These are phyloP conservation scores for Drosophila niveifrons DNA, from an alignment of 2,888 invertebrate genomes.

Conservation along the genomic window DNA sequence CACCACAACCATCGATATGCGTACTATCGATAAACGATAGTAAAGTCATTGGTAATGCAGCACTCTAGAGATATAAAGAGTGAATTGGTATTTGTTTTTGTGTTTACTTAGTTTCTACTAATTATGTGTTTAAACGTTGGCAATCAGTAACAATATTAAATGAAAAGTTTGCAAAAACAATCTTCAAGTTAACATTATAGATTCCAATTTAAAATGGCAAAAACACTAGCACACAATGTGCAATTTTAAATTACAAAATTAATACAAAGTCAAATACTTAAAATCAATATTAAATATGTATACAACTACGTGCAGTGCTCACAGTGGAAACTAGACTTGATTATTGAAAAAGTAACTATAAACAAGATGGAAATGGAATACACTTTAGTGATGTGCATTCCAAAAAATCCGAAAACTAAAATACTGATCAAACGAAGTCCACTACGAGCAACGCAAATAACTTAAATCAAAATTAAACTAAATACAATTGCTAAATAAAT, in stretches of 20 bases:
- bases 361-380: slow-evolving; percentile 1
- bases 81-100: slow-evolving; percentile 74
- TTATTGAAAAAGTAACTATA: not conserved
- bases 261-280: slow-evolving; percentile 32
- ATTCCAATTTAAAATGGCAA: slow-evolving; percentile 40
- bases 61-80: slow-evolving; percentile 47
- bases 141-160: slow-evolving; percentile 37
- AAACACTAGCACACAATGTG: slow-evolving; percentile 2
- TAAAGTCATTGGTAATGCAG: not conserved
- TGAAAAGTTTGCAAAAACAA: slow-evolving; percentile 21
- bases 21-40: not conserved
- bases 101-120: slow-evolving; percentile 52
- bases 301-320: slow-evolving; percentile 21
- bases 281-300: slow-evolving; percentile 6
- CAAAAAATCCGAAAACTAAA: not conserved
- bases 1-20: not conserved
- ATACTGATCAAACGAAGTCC: not conserved
- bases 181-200: slow-evolving; percentile 36
- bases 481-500: slow-evolving; percentile 40
- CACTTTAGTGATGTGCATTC: not conserved
- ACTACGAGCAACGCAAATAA: slow-evolving; percentile 12
- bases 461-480: slow-evolving; percentile 45
- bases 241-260: slow-evolving; percentile 13
- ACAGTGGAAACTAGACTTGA: slow-evolving; percentile 3
- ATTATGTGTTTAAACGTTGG: slow-evolving; percentile 36